These are phyloP conservation scores for Periophthalmus modestus DNA, from an alignment of 2,113 vertebrate genomes.

Conservation along the genomic window DNA sequence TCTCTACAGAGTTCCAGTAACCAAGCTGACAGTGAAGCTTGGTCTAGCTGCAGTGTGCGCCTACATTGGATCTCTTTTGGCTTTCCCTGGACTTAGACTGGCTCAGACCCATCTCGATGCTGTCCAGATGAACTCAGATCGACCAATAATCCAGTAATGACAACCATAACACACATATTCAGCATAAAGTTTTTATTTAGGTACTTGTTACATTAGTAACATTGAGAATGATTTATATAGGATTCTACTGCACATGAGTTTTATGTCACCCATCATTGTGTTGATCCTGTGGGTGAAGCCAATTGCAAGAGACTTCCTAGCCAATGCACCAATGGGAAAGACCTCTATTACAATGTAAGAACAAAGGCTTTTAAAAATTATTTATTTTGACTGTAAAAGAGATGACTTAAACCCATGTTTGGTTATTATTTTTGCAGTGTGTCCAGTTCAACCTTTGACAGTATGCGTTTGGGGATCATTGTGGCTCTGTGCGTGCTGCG, in stretches of 20 bases:
- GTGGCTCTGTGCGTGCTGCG: slow-evolving; percentile 82
- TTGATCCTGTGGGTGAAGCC: slow-evolving; percentile 90
- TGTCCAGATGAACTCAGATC: slow-evolving; percentile 79
- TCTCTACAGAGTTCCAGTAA: slow-evolving; percentile 81
- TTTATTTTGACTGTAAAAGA: neutral
- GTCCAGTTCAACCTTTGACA: slow-evolving; percentile 81
- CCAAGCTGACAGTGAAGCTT: slow-evolving; percentile 84
- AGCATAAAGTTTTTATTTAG: neutral
- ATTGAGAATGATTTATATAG: slow-evolving; percentile 55
- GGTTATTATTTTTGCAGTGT: slow-evolving; percentile 68
- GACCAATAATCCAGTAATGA: slow-evolving; percentile 83
- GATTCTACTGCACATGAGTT: slow-evolving; percentile 85
- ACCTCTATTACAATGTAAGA: slow-evolving; percentile 83
- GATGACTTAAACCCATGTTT: neutral
- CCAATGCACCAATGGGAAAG: slow-evolving; percentile 82
- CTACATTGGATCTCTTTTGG: slow-evolving; percentile 87
- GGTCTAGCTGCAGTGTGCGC: slow-evolving; percentile 84
- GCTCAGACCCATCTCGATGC: slow-evolving; percentile 93
- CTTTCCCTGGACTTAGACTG: slow-evolving; percentile 91
- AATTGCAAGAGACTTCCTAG: slow-evolving; percentile 88
- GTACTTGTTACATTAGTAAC: neutral
- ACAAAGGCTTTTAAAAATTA: neutral
- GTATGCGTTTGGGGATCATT: slow-evolving; percentile 85
- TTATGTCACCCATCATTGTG: slow-evolving; percentile 86
- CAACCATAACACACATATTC: slow-evolving; percentile 7